Evolutionary conservation across 2,797 vertebrate species (phyloP).

Genomic region (Gallinago stenura): DNA sequence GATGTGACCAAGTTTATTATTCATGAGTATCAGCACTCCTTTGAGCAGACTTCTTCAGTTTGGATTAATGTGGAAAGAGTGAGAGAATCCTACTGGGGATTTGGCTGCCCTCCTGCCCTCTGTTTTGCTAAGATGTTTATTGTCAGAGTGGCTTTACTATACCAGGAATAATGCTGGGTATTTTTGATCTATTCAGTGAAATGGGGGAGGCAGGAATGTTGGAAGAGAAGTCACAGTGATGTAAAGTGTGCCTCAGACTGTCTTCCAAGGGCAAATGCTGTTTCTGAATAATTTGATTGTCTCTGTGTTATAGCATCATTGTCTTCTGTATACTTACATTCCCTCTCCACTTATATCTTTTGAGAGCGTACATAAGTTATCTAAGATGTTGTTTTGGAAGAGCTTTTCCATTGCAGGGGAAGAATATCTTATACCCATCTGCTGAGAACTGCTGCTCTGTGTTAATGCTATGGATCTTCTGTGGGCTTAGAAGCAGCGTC

Average conservation of each 20-base stretch:
- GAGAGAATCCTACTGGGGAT: not conserved
- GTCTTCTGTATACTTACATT: not conserved
- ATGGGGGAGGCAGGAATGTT: not conserved
- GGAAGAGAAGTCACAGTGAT: not conserved
- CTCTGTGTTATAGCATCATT: not conserved
- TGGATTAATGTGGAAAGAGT: not conserved
- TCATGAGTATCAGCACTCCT: constrained; percentile 44
- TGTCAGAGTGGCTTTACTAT: not conserved
- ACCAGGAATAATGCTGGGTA: not conserved
- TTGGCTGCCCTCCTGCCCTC: constrained; percentile 25
- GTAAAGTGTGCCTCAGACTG: not conserved
- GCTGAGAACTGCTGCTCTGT: not conserved
- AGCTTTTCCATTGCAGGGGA: not conserved
- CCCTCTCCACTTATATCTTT: not conserved
- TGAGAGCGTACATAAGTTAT: not conserved
- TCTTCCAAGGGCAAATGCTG: not conserved
- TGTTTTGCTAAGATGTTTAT: constrained; percentile 6
- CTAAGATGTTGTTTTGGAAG: not conserved
- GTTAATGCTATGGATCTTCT: not conserved
- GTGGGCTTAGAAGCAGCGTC: fast-evolving
- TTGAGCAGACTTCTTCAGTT: constrained; percentile 19
- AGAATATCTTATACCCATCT: not conserved
- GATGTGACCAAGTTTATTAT: constrained; percentile 52
- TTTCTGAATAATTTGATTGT: not conserved
- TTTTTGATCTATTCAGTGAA: not conserved